Evolutionary conservation across 2,888 invertebrate species (phyloP).

Genomic region (Andricus curvator): DNA sequence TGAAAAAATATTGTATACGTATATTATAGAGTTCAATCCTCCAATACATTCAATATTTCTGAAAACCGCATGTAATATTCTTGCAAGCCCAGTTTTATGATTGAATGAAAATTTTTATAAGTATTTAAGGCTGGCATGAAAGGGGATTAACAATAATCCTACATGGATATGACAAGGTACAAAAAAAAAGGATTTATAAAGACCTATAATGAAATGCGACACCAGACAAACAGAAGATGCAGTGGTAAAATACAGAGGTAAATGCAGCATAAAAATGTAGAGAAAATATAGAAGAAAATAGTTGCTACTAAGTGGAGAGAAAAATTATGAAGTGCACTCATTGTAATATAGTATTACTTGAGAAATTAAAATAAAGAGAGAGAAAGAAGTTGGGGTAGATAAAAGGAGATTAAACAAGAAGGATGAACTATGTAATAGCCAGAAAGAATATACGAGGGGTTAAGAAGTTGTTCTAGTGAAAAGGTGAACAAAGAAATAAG

Average conservation of each 20-base stretch:
- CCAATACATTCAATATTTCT: background rate
- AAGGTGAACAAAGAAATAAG: conserved; percentile 3
- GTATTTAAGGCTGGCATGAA: background rate
- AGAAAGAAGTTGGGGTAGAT: conserved; percentile 11
- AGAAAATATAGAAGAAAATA: conserved; percentile 2
- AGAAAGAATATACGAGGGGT: conserved; percentile 22
- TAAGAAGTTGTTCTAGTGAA: conserved; percentile 23
- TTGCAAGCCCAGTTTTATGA: background rate
- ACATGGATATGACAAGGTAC: background rate
- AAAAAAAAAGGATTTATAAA: background rate
- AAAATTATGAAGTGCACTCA: conserved; percentile 17
- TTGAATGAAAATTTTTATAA: background rate
- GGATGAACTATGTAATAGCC: conserved; percentile 16
- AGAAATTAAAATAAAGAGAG: conserved; percentile 13
- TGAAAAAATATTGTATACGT: no score
- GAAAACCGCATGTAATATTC: background rate
- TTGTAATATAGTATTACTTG: conserved; percentile 22
- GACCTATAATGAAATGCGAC: background rate
- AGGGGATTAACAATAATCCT: background rate
- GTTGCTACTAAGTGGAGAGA: background rate
- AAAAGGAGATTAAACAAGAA: conserved; percentile 29
- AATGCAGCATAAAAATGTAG: background rate
- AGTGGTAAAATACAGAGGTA: background rate
- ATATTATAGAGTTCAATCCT: background rate
- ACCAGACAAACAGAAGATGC: background rate